These are phyloP conservation scores for Ramphastos sulfuratus DNA, from an alignment of 2,113 vertebrate genomes.

Conservation along the genomic window DNA sequence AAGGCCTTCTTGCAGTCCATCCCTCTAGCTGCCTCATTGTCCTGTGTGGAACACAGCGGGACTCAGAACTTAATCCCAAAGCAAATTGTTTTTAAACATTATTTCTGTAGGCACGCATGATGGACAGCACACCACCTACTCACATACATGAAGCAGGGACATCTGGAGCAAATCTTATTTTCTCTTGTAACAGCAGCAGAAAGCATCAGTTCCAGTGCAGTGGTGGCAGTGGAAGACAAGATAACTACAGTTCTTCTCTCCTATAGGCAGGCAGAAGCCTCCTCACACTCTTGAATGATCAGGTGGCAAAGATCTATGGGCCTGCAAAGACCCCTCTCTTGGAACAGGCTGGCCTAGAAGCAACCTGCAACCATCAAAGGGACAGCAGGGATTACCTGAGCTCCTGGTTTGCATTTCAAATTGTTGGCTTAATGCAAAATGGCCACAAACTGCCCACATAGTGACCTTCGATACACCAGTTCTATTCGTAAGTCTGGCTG, in stretches of 20 bases:
- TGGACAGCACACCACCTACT: not conserved
- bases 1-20: not conserved
- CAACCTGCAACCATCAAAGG: not conserved
- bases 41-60: not conserved
- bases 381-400: not conserved
- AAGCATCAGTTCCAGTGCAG: not conserved
- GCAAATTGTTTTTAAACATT: not conserved
- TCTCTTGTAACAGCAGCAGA: not conserved
- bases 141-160: not conserved
- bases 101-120: fast-evolving
- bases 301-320: not conserved
- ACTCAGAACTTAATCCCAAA: not conserved
- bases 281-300: fast-evolving
- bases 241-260: not conserved
- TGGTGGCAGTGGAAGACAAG: not conserved
- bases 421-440: not conserved
- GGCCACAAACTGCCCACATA: not conserved
- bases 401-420: not conserved
- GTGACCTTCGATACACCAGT: not conserved
- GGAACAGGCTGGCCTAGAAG: not conserved
- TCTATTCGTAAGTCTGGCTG: not conserved
- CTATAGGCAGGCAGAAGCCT: not conserved
- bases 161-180: not conserved
- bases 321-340: not conserved
- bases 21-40: not conserved